These are phyloP conservation scores for Eolophus roseicapilla DNA, from an alignment of 2,113 vertebrate species.

Conservation along the genomic window DNA sequence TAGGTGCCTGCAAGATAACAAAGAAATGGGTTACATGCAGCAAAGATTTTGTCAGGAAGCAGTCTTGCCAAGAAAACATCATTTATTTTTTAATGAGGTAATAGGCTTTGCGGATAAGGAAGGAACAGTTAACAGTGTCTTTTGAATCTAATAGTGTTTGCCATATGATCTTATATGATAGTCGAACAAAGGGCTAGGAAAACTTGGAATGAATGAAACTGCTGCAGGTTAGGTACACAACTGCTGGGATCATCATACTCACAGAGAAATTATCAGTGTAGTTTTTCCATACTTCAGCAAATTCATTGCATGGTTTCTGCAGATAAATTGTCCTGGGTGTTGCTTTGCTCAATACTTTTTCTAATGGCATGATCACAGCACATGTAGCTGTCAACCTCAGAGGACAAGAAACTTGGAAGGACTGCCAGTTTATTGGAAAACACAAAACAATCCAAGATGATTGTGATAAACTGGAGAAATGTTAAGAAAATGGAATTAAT, in stretches of 20 bases:
- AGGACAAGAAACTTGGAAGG: not conserved
- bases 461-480: not conserved
- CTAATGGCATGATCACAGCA: not conserved
- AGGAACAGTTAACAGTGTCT: not conserved
- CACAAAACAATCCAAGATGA: not conserved
- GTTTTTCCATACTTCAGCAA: not conserved
- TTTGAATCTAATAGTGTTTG: not conserved
- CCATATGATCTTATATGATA: not conserved
- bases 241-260: not conserved
- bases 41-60: slow-evolving; percentile 27
- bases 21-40: slow-evolving; percentile 19
- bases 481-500: not conserved
- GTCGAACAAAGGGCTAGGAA: not conserved
- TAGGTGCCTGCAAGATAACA: slow-evolving; percentile 26
- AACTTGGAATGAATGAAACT: not conserved
- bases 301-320: not conserved
- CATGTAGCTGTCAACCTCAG: not conserved
- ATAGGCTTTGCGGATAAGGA: not conserved
- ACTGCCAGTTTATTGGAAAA: not conserved
- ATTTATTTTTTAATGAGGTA: not conserved
- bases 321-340: not conserved
- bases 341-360: not conserved
- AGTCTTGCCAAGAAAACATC: slow-evolving; percentile 10
- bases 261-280: not conserved
- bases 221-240: not conserved